Percentiles rank a stretch among this genome's conserved stretches.
These are phyloP conservation scores for Xiphorhynchus elegans DNA, from an alignment of 2,113 vertebrate species.

Conservation along the genomic window DNA sequence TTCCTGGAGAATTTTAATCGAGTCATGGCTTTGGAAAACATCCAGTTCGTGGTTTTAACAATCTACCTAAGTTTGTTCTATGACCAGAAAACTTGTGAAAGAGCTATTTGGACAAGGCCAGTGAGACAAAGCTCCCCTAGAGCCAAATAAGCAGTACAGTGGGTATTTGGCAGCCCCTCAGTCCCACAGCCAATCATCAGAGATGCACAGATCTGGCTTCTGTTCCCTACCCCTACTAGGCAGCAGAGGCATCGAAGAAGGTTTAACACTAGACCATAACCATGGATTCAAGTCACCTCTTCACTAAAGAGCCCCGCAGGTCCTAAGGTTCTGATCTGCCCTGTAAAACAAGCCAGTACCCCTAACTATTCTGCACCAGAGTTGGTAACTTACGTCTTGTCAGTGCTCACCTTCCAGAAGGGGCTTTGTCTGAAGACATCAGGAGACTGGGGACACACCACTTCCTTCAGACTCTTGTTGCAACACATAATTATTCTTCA, in stretches of 20 bases:
- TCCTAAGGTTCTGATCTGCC: not conserved
- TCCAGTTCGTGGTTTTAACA: not conserved
- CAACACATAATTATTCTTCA: not conserved
- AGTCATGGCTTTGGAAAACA: not conserved
- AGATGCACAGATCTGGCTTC: not conserved
- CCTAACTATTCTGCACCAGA: not conserved
- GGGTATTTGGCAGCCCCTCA: not conserved
- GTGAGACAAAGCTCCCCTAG: not conserved
- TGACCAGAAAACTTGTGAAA: not conserved
- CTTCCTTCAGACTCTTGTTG: not conserved
- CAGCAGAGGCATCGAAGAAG: not conserved
- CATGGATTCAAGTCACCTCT: not conserved
- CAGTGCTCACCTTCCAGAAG: not conserved
- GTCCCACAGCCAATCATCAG: not conserved
- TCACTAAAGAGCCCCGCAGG: not conserved
- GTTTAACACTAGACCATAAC: not conserved
- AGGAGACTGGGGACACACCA: not conserved
- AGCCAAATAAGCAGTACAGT: not conserved
- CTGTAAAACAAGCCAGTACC: not conserved
- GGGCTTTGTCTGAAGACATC: not conserved
- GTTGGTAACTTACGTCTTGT: fast-evolving
- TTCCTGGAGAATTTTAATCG: not conserved
- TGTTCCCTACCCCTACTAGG: not conserved
- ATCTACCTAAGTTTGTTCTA: not conserved
- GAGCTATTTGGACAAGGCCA: not conserved